These are phyloP conservation scores for Chrosomus eos DNA, from an alignment of 2,797 vertebrate species.

Conservation along the genomic window DNA sequence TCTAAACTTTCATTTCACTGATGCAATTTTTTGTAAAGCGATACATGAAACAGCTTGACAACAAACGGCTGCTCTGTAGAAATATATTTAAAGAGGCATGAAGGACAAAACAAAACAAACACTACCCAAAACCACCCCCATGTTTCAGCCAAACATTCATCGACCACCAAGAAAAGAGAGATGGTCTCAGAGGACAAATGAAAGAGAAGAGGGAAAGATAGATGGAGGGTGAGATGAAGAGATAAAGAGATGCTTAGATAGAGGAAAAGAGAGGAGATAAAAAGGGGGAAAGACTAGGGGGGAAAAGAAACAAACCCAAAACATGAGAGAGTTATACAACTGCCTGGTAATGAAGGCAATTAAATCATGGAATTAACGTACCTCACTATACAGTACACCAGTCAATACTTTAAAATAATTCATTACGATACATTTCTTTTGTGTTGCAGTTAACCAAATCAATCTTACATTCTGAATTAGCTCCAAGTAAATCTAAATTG, in stretches of 20 bases:
- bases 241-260: constrained; percentile 53
- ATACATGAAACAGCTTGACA: constrained; percentile 25
- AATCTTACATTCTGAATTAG: constrained; percentile 26
- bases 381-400: constrained; percentile 4
- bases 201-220: constrained; percentile 58
- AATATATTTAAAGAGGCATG: constrained; percentile 22
- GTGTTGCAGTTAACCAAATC: constrained; percentile 4
- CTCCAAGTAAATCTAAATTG: constrained; percentile 4
- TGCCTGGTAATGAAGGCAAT: constrained; percentile 4
- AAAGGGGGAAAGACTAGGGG: constrained; percentile 11
- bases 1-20: constrained; percentile 43
- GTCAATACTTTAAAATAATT: constrained; percentile 28
- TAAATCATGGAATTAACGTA: constrained; percentile 25
- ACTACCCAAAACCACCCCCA: constrained; percentile 1
- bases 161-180: constrained; percentile 41
- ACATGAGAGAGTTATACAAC: constrained; percentile 23
- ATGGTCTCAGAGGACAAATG: constrained; percentile 53
- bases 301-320: constrained; percentile 1
- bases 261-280: constrained; percentile 42
- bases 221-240: constrained; percentile 52
- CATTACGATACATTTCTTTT: background rate
- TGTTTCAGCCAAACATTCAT: constrained; percentile 37
- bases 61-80: constrained; percentile 25
- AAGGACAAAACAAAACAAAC: constrained; percentile 40
- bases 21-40: constrained; percentile 30